Conservation (phyloP, 2,113 vertebrate genomes). For the Oryctolagus cuniculus region DNA sequence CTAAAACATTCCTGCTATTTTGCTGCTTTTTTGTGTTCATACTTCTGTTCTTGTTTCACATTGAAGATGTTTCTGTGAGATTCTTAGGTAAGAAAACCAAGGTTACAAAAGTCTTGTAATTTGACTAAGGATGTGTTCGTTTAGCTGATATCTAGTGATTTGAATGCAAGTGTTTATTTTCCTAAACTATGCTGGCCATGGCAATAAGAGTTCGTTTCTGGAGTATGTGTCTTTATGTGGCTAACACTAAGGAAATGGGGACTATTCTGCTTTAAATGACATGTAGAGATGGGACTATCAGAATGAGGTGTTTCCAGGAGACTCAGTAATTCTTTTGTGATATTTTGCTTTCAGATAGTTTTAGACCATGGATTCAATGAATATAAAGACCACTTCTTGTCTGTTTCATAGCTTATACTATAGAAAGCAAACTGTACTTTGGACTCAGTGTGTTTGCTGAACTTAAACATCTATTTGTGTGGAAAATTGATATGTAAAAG, state of each 20-base stretch:
- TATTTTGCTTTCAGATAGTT: not conserved
- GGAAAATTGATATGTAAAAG: not conserved
- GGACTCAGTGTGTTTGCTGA: not conserved
- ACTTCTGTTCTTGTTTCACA: not conserved
- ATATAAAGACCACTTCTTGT: not conserved
- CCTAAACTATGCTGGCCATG: not conserved
- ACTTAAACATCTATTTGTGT: not conserved
- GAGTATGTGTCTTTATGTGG: not conserved
- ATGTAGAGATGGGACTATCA: not conserved
- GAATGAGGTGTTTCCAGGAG: not conserved
- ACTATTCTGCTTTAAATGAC: not conserved
- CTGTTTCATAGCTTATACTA: not conserved
- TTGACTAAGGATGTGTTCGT: not conserved
- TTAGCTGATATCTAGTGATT: not conserved
- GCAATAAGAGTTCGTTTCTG: not conserved
- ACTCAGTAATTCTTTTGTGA: not conserved
- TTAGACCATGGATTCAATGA: not conserved
- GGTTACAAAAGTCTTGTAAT: not conserved
- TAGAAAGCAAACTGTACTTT: not conserved
- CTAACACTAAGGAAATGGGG: not conserved
- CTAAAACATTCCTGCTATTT: slow-evolving; percentile 18
- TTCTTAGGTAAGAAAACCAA: not conserved
- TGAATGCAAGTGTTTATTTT: not conserved
- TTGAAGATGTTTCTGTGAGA: not conserved
- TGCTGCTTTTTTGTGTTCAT: not conserved